Evolutionary conservation across 2,113 vertebrate genomes (phyloP).

Genomic region (Antigone vipio): DNA sequence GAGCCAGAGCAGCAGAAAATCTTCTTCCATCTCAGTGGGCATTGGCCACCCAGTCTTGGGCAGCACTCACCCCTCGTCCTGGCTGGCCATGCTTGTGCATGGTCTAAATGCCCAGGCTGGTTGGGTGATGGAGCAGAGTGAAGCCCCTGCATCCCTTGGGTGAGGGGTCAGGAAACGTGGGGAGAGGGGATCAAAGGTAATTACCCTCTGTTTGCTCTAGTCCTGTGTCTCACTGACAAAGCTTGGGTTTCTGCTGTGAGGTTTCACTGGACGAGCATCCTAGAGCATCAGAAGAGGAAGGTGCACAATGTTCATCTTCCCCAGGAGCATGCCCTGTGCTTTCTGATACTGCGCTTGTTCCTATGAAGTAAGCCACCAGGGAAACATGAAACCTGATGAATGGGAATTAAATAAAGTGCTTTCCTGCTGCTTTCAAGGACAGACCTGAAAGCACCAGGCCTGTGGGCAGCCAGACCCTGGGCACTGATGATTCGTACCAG

Average conservation of each 20-base stretch:
- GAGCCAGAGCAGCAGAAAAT: background rate
- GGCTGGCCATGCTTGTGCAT: background rate
- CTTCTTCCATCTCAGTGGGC: background rate
- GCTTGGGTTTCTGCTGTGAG: background rate
- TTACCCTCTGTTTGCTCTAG: background rate
- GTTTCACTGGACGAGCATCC: background rate
- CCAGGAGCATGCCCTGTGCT: background rate
- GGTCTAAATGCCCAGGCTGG: background rate
- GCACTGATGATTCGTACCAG: background rate
- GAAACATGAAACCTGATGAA: background rate
- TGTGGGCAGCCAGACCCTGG: background rate
- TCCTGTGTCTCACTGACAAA: background rate
- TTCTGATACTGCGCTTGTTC: background rate
- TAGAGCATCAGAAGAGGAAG: background rate
- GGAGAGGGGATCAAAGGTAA: background rate
- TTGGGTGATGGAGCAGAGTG: background rate
- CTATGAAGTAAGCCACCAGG: background rate
- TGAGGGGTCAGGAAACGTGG: background rate
- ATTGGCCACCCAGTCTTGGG: accelerated
- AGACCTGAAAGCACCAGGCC: background rate
- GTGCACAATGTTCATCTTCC: background rate
- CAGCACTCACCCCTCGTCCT: background rate
- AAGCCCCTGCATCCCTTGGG: background rate
- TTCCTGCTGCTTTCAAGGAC: background rate
- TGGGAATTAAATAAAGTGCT: background rate